Evolutionary conservation across 2,113 vertebrate genomes (phyloP).

Genomic region (Theristicus caerulescens): DNA sequence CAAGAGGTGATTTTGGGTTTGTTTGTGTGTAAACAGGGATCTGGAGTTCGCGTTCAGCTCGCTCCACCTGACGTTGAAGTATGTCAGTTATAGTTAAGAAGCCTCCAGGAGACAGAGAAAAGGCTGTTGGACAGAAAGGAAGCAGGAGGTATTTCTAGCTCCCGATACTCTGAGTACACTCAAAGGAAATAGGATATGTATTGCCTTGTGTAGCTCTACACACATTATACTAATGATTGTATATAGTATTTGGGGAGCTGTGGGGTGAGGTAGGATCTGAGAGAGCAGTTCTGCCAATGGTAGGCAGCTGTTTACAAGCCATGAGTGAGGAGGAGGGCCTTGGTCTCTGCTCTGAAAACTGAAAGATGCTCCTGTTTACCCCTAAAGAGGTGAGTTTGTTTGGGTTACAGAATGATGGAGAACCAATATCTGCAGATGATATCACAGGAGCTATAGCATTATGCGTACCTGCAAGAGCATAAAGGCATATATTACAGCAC

Average conservation of each 20-base stretch:
- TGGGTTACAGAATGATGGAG: background rate
- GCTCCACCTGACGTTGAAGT: background rate
- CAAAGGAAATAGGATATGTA: background rate
- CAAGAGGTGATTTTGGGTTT: background rate
- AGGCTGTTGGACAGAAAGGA: background rate
- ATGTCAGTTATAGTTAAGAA: background rate
- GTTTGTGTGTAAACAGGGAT: background rate
- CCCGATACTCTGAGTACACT: too few species aligned
- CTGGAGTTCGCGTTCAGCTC: background rate
- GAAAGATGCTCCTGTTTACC: background rate
- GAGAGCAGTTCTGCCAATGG: background rate
- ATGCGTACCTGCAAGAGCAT: background rate
- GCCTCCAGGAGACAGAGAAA: background rate
- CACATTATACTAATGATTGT: fast-evolving
- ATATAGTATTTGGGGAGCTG: background rate
- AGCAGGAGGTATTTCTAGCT: background rate
- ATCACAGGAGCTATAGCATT: background rate
- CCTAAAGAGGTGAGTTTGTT: background rate
- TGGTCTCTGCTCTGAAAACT: background rate
- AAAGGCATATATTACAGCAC: background rate
- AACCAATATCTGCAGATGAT: background rate
- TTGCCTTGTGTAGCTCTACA: background rate
- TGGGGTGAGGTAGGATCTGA: background rate
- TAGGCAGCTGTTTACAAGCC: background rate
- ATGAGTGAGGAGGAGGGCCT: fast-evolving